Evolutionary conservation across 2,888 invertebrate genomes (phyloP).

Genomic region (Phaedon cochleariae): DNA sequence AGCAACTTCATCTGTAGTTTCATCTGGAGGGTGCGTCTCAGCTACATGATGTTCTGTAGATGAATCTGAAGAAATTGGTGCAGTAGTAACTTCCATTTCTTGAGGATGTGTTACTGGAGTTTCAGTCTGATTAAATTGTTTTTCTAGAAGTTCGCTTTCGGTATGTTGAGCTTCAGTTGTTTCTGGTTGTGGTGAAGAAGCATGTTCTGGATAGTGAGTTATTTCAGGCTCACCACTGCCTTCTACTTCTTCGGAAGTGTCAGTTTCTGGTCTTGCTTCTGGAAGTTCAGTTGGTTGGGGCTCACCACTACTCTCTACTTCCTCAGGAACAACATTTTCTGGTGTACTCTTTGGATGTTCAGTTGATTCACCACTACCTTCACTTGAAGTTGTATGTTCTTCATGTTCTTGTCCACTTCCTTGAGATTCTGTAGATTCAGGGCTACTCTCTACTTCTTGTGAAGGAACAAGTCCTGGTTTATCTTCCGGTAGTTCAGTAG

Average conservation of each 20-base stretch:
- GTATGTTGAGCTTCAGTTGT: slow-evolving; percentile 30
- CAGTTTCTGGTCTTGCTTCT: slow-evolving; percentile 30
- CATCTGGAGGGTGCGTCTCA: slow-evolving; percentile 16
- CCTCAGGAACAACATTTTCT: neutral
- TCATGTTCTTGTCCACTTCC: neutral
- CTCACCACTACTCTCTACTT: neutral
- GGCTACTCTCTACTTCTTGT: too few relatives aligned
- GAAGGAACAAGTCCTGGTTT: too few relatives aligned
- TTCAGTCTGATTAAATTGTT: slow-evolving; percentile 17
- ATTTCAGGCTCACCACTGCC: neutral
- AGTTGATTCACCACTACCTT: neutral
- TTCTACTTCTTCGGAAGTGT: slow-evolving; percentile 7
- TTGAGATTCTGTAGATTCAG: slow-evolving; percentile 14
- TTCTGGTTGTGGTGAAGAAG: slow-evolving; percentile 13
- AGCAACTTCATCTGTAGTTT: slow-evolving; percentile 27
- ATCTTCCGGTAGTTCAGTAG: too few relatives aligned
- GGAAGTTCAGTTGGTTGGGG: neutral
- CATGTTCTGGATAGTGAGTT: neutral
- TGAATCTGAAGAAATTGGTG: neutral
- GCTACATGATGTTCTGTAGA: neutral
- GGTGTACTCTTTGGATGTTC: neutral
- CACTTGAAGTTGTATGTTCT: slow-evolving; percentile 26
- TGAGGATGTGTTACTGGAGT: neutral
- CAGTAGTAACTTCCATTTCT: neutral
- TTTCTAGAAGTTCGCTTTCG: slow-evolving; percentile 25